These are phyloP conservation scores for Etheostoma nigrum DNA, from an alignment of 2,797 vertebrate genomes.

Conservation along the genomic window DNA sequence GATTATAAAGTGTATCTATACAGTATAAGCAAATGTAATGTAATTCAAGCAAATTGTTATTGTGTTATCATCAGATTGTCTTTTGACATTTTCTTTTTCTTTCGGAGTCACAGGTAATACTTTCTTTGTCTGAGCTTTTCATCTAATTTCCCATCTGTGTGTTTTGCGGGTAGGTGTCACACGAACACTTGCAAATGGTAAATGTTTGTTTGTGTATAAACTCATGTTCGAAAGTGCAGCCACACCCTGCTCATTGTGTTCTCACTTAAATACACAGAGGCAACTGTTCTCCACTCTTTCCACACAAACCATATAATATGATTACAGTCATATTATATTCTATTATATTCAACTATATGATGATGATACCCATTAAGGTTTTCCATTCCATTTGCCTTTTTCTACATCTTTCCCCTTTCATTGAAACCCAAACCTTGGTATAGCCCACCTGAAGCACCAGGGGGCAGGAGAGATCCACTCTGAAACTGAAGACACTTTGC, in stretches of 20 bases:
- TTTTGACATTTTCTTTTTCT: neutral
- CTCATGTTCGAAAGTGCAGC: constrained; percentile 4
- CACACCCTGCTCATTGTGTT: constrained; percentile 50
- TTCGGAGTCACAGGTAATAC: neutral
- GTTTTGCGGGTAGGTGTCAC: constrained; percentile 27
- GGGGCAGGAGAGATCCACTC: constrained; percentile 67
- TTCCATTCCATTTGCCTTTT: constrained; percentile 21
- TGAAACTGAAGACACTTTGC: neutral
- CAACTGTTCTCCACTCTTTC: constrained; percentile 18
- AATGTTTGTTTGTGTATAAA: constrained; percentile 45
- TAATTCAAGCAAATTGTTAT: constrained; percentile 50
- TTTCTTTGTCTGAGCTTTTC: constrained; percentile 5
- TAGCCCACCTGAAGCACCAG: constrained; percentile 55
- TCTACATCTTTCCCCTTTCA: neutral
- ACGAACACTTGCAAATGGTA: constrained; percentile 9
- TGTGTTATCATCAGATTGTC: constrained; percentile 25
- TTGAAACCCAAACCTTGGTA: neutral
- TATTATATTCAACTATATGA: constrained; percentile 10
- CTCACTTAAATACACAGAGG: constrained; percentile 24
- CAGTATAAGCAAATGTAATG: no score
- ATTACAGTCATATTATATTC: constrained; percentile 23
- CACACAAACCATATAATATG: constrained; percentile 33
- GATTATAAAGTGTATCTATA: neutral
- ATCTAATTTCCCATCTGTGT: constrained; percentile 12
- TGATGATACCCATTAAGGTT: neutral